Evolutionary conservation across 2,888 invertebrate species (phyloP).

Genomic region (Leptodirus hochenwartii): DNA sequence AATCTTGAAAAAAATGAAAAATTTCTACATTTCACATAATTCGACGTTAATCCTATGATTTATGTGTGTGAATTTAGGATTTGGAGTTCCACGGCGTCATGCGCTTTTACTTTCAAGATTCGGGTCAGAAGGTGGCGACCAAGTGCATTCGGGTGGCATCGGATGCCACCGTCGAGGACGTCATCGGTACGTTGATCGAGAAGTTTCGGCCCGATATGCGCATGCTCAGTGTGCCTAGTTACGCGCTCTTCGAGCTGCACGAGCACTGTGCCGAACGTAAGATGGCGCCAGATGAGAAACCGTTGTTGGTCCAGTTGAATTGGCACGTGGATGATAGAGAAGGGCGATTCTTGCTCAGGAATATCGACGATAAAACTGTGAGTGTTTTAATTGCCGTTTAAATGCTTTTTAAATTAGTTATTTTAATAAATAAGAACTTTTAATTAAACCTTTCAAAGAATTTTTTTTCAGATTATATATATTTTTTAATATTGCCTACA

Average conservation of each 20-base stretch:
- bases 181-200: slow-evolving; percentile 92
- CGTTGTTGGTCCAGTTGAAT: slow-evolving; percentile 89
- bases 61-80: slow-evolving; percentile 45
- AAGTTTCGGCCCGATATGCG: slow-evolving; percentile 99
- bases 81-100: slow-evolving; percentile 98
- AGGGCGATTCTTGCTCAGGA: slow-evolving; percentile 85
- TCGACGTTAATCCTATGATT: too few species aligned
- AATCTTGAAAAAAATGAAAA: too few species aligned
- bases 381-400: slow-evolving; percentile 15
- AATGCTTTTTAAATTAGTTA: too few species aligned
- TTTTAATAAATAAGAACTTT: too few species aligned
- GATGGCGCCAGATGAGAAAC: slow-evolving; percentile 82
- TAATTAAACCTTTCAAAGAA: too few species aligned
- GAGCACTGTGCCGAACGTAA: slow-evolving; percentile 59
- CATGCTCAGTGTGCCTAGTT: slow-evolving; percentile 67
- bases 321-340: slow-evolving; percentile 99
- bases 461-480: too few species aligned
- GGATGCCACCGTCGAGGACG: slow-evolving; percentile 88
- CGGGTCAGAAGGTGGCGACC: slow-evolving; percentile 94
- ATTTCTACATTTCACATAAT: too few species aligned
- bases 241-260: slow-evolving; percentile 57
- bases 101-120: slow-evolving; percentile 99
- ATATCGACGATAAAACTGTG: slow-evolving; percentile 71
- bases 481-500: too few species aligned
- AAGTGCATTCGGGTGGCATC: slow-evolving; percentile 97